phyloP scores from a whole-genome alignment of 2,888 invertebrate genomes.

The Lasius fuliginosus region DNA sequence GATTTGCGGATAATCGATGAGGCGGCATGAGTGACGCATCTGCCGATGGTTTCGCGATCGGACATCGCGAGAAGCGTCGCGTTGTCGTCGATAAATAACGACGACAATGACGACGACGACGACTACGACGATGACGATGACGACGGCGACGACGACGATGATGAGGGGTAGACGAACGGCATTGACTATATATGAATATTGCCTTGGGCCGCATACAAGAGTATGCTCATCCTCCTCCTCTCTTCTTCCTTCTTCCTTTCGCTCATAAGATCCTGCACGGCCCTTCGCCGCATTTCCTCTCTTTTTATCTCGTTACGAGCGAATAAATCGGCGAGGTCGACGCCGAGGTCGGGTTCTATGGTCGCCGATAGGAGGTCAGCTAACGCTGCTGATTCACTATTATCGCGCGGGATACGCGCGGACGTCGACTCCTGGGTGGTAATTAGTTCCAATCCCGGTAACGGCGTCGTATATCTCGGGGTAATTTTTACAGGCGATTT shows the following conservation, averaged over 20 bases:
- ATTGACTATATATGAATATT: slow-evolving; percentile 68
- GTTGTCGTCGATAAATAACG: slow-evolving; percentile 32
- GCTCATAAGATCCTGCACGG: slow-evolving; percentile 18
- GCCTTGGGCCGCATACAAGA: slow-evolving; percentile 53
- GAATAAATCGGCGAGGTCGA: slow-evolving; percentile 81
- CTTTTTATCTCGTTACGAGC: slow-evolving; percentile 79
- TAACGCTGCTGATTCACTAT: slow-evolving; percentile 80
- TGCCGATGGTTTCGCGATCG: slow-evolving; percentile 40
- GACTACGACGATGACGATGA: slow-evolving; percentile 46
- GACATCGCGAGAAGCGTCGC: slow-evolving; percentile 23
- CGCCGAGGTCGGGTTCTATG: slow-evolving; percentile 74
- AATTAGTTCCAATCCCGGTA: slow-evolving; percentile 84
- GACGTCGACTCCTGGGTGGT: slow-evolving; percentile 84
- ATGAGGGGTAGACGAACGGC: slow-evolving; percentile 66
- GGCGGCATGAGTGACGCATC: slow-evolving; percentile 42
- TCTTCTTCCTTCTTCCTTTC: slow-evolving; percentile 42
- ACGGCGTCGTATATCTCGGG: slow-evolving; percentile 83
- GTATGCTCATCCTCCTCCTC: slow-evolving; percentile 1
- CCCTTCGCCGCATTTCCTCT: slow-evolving; percentile 49
- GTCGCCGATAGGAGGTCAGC: slow-evolving; percentile 79
- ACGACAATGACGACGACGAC: slow-evolving; percentile 46
- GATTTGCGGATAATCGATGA: slow-evolving; percentile 55
- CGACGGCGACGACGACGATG: slow-evolving; percentile 46
- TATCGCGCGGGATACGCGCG: slow-evolving; percentile 70
- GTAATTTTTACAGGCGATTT: slow-evolving; percentile 78